phyloP scores from a whole-genome alignment of 2,113 vertebrate species.

The Rhea pennata region DNA sequence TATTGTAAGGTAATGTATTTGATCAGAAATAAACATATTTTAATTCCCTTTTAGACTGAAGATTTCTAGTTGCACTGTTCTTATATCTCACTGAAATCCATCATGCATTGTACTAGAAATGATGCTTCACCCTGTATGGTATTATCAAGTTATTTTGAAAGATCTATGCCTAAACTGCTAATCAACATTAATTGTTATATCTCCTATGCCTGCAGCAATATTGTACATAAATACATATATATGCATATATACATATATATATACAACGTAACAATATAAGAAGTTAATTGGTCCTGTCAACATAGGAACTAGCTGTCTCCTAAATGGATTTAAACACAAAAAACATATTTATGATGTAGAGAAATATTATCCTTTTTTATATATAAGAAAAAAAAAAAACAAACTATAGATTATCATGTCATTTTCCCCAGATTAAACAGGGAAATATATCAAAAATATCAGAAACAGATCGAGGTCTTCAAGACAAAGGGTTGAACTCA shows the following conservation, averaged over 20 bases:
- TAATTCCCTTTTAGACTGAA: background rate
- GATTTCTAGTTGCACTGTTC: background rate
- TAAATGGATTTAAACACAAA: background rate
- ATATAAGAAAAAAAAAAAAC: background rate
- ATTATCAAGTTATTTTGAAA: background rate
- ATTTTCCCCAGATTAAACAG: background rate
- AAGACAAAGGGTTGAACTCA: background rate
- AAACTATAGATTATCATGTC: background rate
- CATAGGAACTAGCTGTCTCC: background rate
- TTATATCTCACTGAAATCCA: background rate
- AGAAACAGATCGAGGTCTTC: background rate
- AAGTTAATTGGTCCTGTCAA: background rate
- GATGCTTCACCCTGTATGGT: background rate
- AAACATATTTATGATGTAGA: background rate
- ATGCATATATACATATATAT: background rate
- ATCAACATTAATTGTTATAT: background rate
- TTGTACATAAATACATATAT: background rate
- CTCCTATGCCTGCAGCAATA: background rate
- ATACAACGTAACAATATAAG: background rate
- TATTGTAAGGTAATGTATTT: background rate
- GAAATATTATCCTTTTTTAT: background rate
- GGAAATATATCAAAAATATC: background rate
- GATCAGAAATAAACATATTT: background rate
- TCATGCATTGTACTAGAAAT: background rate
- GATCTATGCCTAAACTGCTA: background rate